Evolutionary conservation across 2,113 vertebrate genomes (phyloP).

Genomic region (Pampusana beccarii): DNA sequence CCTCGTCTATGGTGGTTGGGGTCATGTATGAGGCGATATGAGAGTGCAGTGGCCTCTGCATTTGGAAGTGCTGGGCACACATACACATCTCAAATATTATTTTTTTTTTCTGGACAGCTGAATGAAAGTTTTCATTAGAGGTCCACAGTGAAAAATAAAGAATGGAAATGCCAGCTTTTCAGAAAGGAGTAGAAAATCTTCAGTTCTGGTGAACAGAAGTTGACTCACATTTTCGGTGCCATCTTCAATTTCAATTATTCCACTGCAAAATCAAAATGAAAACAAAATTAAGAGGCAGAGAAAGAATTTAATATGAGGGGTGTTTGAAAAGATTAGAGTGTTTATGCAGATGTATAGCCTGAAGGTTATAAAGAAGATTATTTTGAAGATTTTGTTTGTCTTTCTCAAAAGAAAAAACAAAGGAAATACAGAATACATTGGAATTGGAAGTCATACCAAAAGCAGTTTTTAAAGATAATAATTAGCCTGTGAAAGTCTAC

Average conservation of each 20-base stretch:
- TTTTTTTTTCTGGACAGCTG: neutral
- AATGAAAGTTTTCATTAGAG: neutral
- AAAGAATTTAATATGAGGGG: neutral
- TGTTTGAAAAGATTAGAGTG: neutral
- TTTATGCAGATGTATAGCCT: neutral
- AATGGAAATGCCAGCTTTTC: neutral
- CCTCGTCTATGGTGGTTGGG: rapidly evolving
- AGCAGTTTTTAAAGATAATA: neutral
- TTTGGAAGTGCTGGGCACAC: neutral
- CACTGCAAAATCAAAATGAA: neutral
- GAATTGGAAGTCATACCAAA: neutral
- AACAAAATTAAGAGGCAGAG: neutral
- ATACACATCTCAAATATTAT: neutral
- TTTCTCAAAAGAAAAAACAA: neutral
- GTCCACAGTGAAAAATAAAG: neutral
- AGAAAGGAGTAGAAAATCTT: neutral
- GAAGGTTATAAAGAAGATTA: neutral
- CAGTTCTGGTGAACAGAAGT: neutral
- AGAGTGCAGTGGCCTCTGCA: neutral
- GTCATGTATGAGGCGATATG: neutral
- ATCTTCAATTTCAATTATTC: neutral
- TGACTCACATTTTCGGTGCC: neutral
- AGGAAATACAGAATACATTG: neutral
- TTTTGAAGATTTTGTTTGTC: neutral
- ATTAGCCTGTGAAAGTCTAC: neutral